Percentiles rank a stretch among this genome's conserved stretches.
Evolutionary conservation across 2,888 invertebrate species (phyloP).

Genomic region (Hipparchia sbordonii): DNA sequence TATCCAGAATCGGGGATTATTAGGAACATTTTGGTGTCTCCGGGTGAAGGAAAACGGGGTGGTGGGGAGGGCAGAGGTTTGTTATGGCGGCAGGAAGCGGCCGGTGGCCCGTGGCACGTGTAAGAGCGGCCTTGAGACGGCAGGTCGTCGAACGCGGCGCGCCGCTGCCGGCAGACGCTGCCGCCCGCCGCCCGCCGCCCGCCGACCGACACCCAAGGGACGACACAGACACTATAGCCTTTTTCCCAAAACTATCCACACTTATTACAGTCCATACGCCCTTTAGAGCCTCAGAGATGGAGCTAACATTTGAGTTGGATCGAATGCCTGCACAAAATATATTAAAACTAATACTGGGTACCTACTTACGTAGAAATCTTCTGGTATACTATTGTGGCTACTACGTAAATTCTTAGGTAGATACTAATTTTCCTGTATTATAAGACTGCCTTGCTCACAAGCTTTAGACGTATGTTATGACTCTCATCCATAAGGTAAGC

Average conservation of each 20-base stretch:
- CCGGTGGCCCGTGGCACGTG: slow-evolving; percentile 75
- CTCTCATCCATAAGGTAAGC: no score
- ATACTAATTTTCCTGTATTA: no score
- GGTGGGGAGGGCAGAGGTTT: slow-evolving; percentile 70
- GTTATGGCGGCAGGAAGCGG: slow-evolving; percentile 78
- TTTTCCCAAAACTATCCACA: slow-evolving; percentile 47
- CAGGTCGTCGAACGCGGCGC: slow-evolving; percentile 74
- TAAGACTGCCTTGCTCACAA: no score
- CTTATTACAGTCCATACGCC: slow-evolving; percentile 25
- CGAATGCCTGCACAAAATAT: neutral
- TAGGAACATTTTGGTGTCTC: slow-evolving; percentile 44
- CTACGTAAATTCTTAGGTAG: no score
- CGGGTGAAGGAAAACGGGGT: slow-evolving; percentile 49
- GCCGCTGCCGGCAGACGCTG: slow-evolving; percentile 56
- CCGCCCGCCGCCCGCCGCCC: slow-evolving; percentile 39
- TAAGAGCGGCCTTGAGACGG: slow-evolving; percentile 79
- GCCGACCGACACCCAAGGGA: slow-evolving; percentile 29
- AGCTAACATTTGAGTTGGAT: neutral
- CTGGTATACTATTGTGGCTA: no score
- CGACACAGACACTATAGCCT: slow-evolving; percentile 46
- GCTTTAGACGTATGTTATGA: no score
- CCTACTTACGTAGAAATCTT: no score
- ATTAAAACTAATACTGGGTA: neutral
- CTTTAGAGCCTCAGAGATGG: neutral
- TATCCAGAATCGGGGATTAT: slow-evolving; percentile 45